A percentile compares a stretch with the other conserved stretches of the same genome.
Evolutionary conservation across 2,888 invertebrate species (phyloP).

Genomic region (Elysia crispata): DNA sequence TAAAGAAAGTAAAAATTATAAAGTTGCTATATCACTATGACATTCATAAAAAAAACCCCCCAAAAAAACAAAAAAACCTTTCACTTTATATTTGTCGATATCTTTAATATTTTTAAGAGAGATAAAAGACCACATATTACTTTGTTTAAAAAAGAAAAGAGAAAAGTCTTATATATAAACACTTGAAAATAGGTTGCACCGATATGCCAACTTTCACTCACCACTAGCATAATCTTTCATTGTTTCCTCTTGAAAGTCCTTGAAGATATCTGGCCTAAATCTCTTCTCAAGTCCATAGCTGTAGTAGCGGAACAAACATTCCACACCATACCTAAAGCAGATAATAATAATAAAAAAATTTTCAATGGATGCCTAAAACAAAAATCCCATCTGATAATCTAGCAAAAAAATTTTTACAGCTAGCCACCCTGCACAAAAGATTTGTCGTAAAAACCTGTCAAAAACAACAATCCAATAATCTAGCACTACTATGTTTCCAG

Average conservation of each 20-base stretch:
- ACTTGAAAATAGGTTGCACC: not conserved
- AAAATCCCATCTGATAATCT: no score
- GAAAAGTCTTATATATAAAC: not conserved
- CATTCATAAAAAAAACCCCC: no score
- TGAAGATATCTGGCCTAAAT: conserved; percentile 95
- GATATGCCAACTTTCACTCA: conserved; percentile 72
- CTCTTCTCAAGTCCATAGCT: conserved; percentile 98
- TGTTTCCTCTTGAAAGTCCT: conserved; percentile 96
- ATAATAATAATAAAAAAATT: not conserved
- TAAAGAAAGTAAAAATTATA: not conserved
- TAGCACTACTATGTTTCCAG: no score
- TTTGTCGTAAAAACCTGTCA: no score
- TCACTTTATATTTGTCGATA: no score
- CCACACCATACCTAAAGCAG: conserved; percentile 80
- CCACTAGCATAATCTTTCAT: conserved; percentile 92
- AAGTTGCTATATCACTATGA: not conserved
- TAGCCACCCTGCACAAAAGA: no score
- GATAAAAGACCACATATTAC: no score
- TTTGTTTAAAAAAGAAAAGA: not conserved
- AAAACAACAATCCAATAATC: no score
- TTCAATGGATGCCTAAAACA: not conserved
- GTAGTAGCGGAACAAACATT: conserved; percentile 93
- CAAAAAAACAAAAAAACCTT: no score
- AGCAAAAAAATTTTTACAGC: no score
- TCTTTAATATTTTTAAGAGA: no score